Percentiles rank a stretch among this genome's conserved stretches.
These are phyloP conservation scores for Pseudochirops cupreus DNA, from an alignment of 2,797 vertebrate genomes.

Conservation along the genomic window DNA sequence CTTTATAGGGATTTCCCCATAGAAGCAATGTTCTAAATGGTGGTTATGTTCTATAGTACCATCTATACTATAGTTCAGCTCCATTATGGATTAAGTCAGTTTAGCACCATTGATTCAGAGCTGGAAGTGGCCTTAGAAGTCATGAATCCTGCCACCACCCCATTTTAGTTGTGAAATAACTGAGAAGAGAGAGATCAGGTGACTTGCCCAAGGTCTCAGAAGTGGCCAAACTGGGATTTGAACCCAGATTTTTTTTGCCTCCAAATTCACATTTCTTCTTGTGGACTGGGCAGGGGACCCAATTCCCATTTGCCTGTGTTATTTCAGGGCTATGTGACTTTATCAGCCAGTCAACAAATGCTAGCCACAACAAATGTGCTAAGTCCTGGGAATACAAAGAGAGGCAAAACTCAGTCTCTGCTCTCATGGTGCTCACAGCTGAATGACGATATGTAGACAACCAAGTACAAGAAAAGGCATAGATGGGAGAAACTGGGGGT, in stretches of 20 bases:
- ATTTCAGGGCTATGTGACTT: background rate
- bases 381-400: background rate
- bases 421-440: background rate
- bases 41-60: background rate
- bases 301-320: conserved; percentile 4
- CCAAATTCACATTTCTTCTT: background rate
- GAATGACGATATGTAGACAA: background rate
- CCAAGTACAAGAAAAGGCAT: background rate
- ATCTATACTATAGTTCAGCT: background rate
- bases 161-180: background rate
- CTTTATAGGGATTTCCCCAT: conserved; percentile 15
- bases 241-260: background rate
- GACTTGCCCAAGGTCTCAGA: background rate
- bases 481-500: background rate
- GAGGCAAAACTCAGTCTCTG: background rate
- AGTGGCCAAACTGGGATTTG: background rate
- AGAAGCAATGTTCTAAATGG: background rate
- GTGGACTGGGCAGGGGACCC: conserved; percentile 5
- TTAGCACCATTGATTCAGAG: background rate
- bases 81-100: background rate
- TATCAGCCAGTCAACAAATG: background rate
- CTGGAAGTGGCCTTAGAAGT: background rate
- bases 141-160: background rate
- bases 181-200: background rate
- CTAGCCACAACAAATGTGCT: background rate